These are phyloP conservation scores for Cetonia aurata DNA, from an alignment of 2,888 invertebrate species.

Conservation along the genomic window DNA sequence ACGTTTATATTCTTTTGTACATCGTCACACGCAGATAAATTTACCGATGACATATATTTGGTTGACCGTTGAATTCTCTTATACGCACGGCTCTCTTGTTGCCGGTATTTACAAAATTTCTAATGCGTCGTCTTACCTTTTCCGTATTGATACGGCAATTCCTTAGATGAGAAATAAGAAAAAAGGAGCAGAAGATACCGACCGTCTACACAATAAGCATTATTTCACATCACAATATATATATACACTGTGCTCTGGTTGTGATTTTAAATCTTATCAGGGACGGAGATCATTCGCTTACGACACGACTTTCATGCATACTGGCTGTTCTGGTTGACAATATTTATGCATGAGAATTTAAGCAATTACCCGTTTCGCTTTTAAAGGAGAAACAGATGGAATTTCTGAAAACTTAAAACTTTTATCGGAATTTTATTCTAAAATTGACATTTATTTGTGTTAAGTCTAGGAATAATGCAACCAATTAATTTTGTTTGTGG, in stretches of 20 bases:
- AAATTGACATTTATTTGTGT: no score
- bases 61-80: slow-evolving; percentile 21
- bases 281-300: slow-evolving; percentile 26
- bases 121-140: background rate
- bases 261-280: slow-evolving; percentile 38
- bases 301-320: slow-evolving; percentile 10
- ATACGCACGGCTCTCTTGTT: background rate
- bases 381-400: slow-evolving; percentile 4
- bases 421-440: no score
- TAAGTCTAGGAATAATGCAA: no score
- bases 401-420: slow-evolving; percentile 22
- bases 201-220: background rate
- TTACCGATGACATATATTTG: slow-evolving; percentile 34
- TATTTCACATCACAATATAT: slow-evolving; percentile 26
- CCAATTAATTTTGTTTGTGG: no score
- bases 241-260: slow-evolving; percentile 26
- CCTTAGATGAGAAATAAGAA: background rate
- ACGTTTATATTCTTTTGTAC: slow-evolving; percentile 35
- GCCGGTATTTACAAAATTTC: slow-evolving; percentile 9
- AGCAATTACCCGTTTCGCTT: slow-evolving; percentile 44
- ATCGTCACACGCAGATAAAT: slow-evolving; percentile 19
- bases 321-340: slow-evolving; percentile 31
- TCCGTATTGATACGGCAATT: slow-evolving; percentile 17
- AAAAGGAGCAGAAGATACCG: slow-evolving; percentile 14
- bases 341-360: slow-evolving; percentile 49